phyloP scores from a whole-genome alignment of 37 sponge, comb jelly and placozoan genomes.

The Diacarnus erythraeanus region DNA sequence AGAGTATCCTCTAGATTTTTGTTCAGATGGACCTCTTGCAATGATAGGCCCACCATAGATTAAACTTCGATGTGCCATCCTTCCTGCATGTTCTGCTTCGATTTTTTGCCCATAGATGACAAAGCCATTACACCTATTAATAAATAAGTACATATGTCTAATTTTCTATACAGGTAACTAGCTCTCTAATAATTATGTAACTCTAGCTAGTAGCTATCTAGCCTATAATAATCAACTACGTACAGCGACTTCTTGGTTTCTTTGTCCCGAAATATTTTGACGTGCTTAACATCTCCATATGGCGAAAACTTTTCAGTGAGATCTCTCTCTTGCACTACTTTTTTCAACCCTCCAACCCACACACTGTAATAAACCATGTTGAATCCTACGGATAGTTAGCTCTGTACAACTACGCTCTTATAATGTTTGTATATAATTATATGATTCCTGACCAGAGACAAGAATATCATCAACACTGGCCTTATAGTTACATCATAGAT shows the following conservation, averaged over 20 bases:
- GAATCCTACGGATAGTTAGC: too few species aligned
- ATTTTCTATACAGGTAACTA: neutral
- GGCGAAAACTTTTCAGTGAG: neutral
- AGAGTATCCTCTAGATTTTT: neutral
- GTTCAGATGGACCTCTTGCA: slow-evolving; percentile 2
- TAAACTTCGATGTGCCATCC: neutral
- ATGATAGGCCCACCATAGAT: neutral
- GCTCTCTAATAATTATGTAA: neutral
- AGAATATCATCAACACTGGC: too few species aligned
- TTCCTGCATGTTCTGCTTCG: neutral
- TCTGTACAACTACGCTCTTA: too few species aligned
- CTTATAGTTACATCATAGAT: too few species aligned
- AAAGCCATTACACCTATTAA: neutral
- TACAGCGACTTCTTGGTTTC: neutral
- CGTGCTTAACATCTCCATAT: neutral
- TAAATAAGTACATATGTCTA: neutral
- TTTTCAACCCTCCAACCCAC: slow-evolving; percentile 8
- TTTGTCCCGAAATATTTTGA: neutral
- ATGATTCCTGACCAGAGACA: too few species aligned
- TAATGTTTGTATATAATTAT: too few species aligned
- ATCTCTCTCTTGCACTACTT: neutral
- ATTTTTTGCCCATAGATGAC: neutral
- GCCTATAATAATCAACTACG: neutral
- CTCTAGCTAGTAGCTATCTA: neutral
- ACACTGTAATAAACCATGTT: neutral